Base-by-base conservation (phyloP, 2,113 vertebrate species). In the Chaetodon trifascialis region DNA sequence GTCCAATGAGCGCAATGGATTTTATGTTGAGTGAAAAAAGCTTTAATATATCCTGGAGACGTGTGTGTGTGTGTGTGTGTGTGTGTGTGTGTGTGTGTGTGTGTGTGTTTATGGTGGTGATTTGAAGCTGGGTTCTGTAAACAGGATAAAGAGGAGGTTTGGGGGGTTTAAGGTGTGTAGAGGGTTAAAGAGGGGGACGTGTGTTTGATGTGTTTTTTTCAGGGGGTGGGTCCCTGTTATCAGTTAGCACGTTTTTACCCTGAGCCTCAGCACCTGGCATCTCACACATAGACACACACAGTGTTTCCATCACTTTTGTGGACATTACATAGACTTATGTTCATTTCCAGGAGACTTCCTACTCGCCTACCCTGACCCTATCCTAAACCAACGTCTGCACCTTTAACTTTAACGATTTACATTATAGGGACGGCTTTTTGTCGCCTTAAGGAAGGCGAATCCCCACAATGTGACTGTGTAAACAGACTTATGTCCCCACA, bases 181-280 rank as follows among this genome's bases (percentile, higher is more conserved):
- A 14, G 56, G 44, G n/a, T 36, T 38, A 40, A 1, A 23, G 46
- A 7, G 64, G 79, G 70, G 88, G 73, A 21, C 21, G 62, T 66
- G 65, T 60, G 63, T 81, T 68, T 70, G 70, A 63, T 74, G 75
- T 64, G 63, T 25, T 58, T 55, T 60, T 74, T 21, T 30, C 3
- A 3, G 30, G 30, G 30, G 30, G 30, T 30, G 44, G 34, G 42
- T 75, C 23, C 15, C 68, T 86, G 74, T 84, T 94, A 93, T 94
- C 88, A 90, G 84, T 88, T 90, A 49, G n/a, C 85, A 80, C 74
- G 12, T 83, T 82, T 80, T 64, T 58, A 11, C 16, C 21, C 73
- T 82, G 71, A 81, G 80, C 62, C 68, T 86, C 79, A 80, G 64
- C 88, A 89, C 76, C 87, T 87, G 83, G 66, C 51, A 66, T 87